Conservation (phyloP, 1,140 invertebrate genomes). For the Brachionus calyciflorus region DNA sequence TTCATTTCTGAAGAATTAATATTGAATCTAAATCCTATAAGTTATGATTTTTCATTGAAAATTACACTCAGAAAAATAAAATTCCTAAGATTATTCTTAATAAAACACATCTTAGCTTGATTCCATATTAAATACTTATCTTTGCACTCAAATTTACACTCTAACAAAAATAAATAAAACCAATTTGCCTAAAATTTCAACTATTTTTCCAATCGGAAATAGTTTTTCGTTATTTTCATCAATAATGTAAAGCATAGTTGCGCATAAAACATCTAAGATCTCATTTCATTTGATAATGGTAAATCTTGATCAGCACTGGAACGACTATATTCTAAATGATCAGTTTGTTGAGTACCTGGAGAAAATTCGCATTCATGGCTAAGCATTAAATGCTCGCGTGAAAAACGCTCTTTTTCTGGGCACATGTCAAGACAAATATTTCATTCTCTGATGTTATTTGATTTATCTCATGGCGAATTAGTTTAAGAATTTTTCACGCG, state of each 20-base stretch:
- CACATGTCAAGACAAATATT: constrained; percentile 90
- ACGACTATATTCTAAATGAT: constrained; percentile 75
- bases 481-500: constrained; percentile 32
- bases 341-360: neutral
- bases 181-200: constrained; percentile 20
- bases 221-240: constrained; percentile 48
- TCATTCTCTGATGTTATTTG: constrained; percentile 54
- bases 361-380: constrained; percentile 67
- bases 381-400: constrained; percentile 78
- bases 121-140: too few species aligned
- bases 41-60: too few species aligned
- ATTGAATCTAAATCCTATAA: too few species aligned
- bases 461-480: constrained; percentile 21
- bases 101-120: too few species aligned
- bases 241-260: constrained; percentile 86
- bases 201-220: constrained; percentile 57
- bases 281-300: constrained; percentile 83
- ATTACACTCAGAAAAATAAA: too few species aligned
- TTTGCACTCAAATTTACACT: too few species aligned
- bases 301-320: constrained; percentile 68
- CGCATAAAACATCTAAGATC: constrained; percentile 75
- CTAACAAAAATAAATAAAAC: neutral
- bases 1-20: too few species aligned
- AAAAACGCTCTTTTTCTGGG: constrained; percentile 88
- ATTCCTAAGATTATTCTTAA: too few species aligned